Conservation (phyloP, 2,888 invertebrate species). For the Anthophora plumipes region DNA sequence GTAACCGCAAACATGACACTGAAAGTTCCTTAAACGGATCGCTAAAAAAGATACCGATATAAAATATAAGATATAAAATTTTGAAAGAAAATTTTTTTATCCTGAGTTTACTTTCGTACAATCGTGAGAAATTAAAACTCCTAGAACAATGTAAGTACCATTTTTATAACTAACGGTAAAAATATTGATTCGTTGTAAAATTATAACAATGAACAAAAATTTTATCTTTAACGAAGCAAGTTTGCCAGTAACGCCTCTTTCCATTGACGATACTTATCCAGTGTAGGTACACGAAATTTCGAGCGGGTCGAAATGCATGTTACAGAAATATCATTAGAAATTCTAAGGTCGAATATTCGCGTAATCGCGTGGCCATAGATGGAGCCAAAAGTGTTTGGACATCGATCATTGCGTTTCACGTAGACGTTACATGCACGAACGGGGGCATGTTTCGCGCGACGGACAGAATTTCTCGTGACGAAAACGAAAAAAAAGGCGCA, state of each 20-base stretch:
- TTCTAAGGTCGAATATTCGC: slow-evolving; percentile 63
- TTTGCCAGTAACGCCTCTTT: not conserved
- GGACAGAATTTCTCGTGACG: slow-evolving; percentile 65
- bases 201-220: not conserved
- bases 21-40: too few species aligned
- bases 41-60: not conserved
- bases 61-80: too few species aligned
- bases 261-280: not conserved
- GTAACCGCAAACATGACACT: not conserved
- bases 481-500: slow-evolving; percentile 53
- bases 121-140: not conserved
- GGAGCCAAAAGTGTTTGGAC: slow-evolving; percentile 50
- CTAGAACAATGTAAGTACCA: not conserved
- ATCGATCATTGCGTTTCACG: slow-evolving; percentile 59
- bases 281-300: slow-evolving; percentile 1
- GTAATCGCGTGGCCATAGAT: slow-evolving; percentile 58
- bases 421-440: slow-evolving; percentile 24
- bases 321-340: slow-evolving; percentile 64
- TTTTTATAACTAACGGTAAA: not conserved
- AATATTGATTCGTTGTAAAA: not conserved
- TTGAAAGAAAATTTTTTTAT: not conserved
- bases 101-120: too few species aligned
- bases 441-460: slow-evolving; percentile 56
- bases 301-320: slow-evolving; percentile 8
- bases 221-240: slow-evolving; percentile 4